These are phyloP conservation scores for Branchellion lobata DNA, from an alignment of 2,888 invertebrate genomes.

Conservation along the genomic window DNA sequence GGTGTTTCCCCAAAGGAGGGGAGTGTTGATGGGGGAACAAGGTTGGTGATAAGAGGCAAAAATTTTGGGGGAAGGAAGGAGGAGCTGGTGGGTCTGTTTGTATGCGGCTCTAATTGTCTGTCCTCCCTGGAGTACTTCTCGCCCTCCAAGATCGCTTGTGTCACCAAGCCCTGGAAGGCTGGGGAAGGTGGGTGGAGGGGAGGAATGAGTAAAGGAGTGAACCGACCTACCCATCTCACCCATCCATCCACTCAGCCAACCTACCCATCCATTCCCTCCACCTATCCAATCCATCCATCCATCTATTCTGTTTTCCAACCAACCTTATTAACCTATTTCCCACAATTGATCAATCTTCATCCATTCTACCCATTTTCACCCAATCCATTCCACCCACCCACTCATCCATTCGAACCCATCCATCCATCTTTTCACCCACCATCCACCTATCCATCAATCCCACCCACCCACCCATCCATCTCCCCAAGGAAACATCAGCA, in stretches of 20 bases:
- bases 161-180: slow-evolving; percentile 57
- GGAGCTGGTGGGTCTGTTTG: slow-evolving; percentile 57
- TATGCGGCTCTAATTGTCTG: slow-evolving; percentile 58
- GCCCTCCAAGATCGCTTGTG: slow-evolving; percentile 55
- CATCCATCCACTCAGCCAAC: not conserved
- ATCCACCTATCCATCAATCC: too few relatives aligned
- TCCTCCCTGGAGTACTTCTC: slow-evolving; percentile 58
- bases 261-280: not conserved
- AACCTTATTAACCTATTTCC: too few relatives aligned
- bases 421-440: too few relatives aligned
- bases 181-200: slow-evolving; percentile 49
- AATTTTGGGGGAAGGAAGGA: slow-evolving; percentile 57
- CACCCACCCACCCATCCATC: too few relatives aligned
- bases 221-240: too few relatives aligned
- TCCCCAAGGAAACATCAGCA: too few relatives aligned
- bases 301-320: not conserved
- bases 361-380: too few relatives aligned
- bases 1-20: slow-evolving; percentile 57
- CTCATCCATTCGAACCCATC: too few relatives aligned
- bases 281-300: not conserved
- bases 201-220: too few relatives aligned
- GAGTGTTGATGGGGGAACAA: slow-evolving; percentile 56
- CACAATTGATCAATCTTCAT: too few relatives aligned
- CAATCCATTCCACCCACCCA: too few relatives aligned
- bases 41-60: slow-evolving; percentile 57